phyloP scores from a whole-genome alignment of 2,888 invertebrate species.

The Thecocarcelia acutangulata region DNA sequence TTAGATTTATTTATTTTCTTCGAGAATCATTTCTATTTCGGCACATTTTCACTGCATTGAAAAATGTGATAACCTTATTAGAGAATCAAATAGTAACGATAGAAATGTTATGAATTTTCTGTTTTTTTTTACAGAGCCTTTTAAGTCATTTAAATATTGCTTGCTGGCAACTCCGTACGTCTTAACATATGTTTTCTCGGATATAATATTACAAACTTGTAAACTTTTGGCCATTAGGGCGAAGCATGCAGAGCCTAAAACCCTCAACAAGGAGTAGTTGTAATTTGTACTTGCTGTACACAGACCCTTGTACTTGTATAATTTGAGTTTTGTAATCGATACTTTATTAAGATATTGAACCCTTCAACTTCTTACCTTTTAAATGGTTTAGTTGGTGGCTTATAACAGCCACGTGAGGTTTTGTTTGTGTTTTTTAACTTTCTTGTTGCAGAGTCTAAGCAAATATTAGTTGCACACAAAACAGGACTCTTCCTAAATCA shows the following conservation, averaged over 20 bases:
- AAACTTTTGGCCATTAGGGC: slow-evolving; percentile 32
- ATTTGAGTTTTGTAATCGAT: slow-evolving; percentile 70
- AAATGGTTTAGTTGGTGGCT: slow-evolving; percentile 52
- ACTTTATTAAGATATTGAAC: slow-evolving; percentile 72
- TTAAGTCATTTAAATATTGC: no score
- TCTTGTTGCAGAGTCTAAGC: slow-evolving; percentile 28
- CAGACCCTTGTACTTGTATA: background rate
- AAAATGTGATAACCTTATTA: no score
- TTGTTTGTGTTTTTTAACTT: slow-evolving; percentile 33
- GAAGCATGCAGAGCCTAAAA: background rate
- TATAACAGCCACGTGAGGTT: slow-evolving; percentile 28
- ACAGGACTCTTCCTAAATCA: slow-evolving; percentile 39
- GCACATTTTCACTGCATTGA: no score
- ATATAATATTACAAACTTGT: slow-evolving; percentile 22
- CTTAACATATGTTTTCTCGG: background rate
- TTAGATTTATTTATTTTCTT: no score
- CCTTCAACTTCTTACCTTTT: slow-evolving; percentile 48
- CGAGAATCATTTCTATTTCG: no score
- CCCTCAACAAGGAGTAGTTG: slow-evolving; percentile 5
- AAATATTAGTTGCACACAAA: slow-evolving; percentile 5
- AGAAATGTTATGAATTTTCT: no score
- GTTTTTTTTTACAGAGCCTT: no score
- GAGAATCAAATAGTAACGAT: no score
- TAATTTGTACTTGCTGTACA: slow-evolving; percentile 27
- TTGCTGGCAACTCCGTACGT: no score